phyloP scores from a whole-genome alignment of 1,140 invertebrate species.

The Sycobia sp. region DNA sequence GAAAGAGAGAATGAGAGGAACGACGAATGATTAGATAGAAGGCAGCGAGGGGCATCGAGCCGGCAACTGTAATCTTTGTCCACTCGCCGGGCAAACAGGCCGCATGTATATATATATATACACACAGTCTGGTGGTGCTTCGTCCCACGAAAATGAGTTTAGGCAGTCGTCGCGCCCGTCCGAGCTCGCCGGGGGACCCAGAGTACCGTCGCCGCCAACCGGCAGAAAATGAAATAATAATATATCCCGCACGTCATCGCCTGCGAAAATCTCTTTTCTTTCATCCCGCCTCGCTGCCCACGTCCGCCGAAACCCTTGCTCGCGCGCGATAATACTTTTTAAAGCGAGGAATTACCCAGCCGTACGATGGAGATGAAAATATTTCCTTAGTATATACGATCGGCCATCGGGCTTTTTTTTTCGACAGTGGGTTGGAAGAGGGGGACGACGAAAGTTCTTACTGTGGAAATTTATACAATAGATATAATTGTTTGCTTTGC shows the following conservation, averaged over 20 bases:
- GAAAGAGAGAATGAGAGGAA: too few relatives aligned
- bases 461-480: too few relatives aligned
- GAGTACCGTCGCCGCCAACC: slow-evolving; percentile 33
- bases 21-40: slow-evolving; percentile 3
- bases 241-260: too few relatives aligned
- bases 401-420: too few relatives aligned
- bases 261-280: too few relatives aligned
- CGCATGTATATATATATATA: too few relatives aligned
- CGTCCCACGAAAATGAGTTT: slow-evolving; percentile 22
- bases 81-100: not conserved
- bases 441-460: too few relatives aligned
- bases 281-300: too few relatives aligned
- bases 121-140: too few relatives aligned
- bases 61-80: slow-evolving; percentile 15
- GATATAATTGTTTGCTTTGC: too few relatives aligned
- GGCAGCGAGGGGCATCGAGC: slow-evolving; percentile 2
- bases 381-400: too few relatives aligned
- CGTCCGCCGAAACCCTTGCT: not conserved
- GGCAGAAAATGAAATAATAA: slow-evolving; percentile 60
- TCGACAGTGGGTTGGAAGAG: too few relatives aligned
- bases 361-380: slow-evolving; percentile 7
- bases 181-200: not conserved
- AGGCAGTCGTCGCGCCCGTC: not conserved
- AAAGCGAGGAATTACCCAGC: slow-evolving; percentile 17
- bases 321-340: not conserved